Evolutionary conservation across 2,797 vertebrate species (phyloP), one percentile per base, ranked within the genome.

Genomic region (Neosilurus mollespiculum): DNA sequence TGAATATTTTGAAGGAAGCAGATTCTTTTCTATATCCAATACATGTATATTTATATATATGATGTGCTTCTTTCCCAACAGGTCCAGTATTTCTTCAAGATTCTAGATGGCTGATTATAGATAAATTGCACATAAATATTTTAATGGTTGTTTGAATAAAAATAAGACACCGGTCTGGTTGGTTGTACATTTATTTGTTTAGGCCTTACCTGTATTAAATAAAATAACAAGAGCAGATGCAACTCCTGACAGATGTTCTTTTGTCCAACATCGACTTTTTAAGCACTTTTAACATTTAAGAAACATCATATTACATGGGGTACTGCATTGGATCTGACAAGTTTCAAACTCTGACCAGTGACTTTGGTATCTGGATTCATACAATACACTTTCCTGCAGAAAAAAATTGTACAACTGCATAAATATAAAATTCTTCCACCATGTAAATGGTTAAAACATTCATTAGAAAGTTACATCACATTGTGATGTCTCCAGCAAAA

Each of bases 351-450:
- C 95, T 95, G 95, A 99, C 97, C 96, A 96, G 96, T 96, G 95
- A 98, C 97, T 99, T 99, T 99, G 98, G 97, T 98, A 94, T 99
- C 81, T 96, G 95, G 95, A 97, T 97, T 98, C 95, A 97, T 96
- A 98, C 96, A 96, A 97, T 96, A 98, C 94, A 97, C 94, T 95
- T 97, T 93, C 93, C 94, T 94, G 95, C 94, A 95, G 94, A 94
- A 96, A 96, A 96, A 97, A 97, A 97, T 97, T 97, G 94, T 99
- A 99, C 97, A 99, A 98, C 98, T 98, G 97, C 97, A 99, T 99
- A 99, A 99, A 99, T 99, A 99, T 98, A 99, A 98, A 99, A 99
- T 97, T 98, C 95, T 97, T 97, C 95, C 96, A 99, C 96, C 96
- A 97, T 97, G 97, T 97, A 98, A 97, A 98, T 98, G 96, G 96